Percentiles rank a stretch among this genome's conserved stretches.
Conservation (phyloP, 2,888 invertebrate species). For the Abrostola tripartita region DNA sequence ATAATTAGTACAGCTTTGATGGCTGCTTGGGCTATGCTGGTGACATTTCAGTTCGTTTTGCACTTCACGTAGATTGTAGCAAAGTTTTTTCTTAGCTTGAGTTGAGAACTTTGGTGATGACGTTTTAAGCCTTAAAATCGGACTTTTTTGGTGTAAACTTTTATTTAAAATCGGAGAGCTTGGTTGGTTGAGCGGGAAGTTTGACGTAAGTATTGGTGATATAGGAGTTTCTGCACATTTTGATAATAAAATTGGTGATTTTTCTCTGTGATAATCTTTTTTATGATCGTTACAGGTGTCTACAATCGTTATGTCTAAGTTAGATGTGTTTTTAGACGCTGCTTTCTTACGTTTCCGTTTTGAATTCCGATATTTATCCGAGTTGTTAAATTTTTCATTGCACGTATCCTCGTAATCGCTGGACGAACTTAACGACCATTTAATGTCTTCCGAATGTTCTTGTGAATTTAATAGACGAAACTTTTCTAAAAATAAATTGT, state of each 20-base stretch:
- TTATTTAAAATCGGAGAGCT: slow-evolving; percentile 66
- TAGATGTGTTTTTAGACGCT: slow-evolving; percentile 65
- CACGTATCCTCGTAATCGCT: slow-evolving; percentile 73
- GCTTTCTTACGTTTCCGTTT: slow-evolving; percentile 78
- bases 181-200: slow-evolving; percentile 34
- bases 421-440: slow-evolving; percentile 79
- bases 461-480: slow-evolving; percentile 77
- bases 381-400: slow-evolving; percentile 46
- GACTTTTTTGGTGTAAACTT: slow-evolving; percentile 63
- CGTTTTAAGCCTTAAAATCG: slow-evolving; percentile 67
- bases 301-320: slow-evolving; percentile 71
- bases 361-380: slow-evolving; percentile 47
- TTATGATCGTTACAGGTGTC: slow-evolving; percentile 56
- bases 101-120: slow-evolving; percentile 56
- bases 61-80: slow-evolving; percentile 34
- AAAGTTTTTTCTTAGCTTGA: slow-evolving; percentile 71
- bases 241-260: slow-evolving; percentile 62
- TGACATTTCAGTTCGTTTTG: slow-evolving; percentile 9
- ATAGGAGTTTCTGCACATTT: slow-evolving; percentile 27
- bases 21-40: neutral
- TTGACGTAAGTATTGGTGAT: slow-evolving; percentile 61
- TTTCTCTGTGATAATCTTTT: slow-evolving; percentile 29
- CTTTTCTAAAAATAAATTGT: slow-evolving; percentile 71
- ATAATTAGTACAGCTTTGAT: neutral
- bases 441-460: slow-evolving; percentile 74